These are phyloP conservation scores for honey bee (Apis mellifera) DNA, from an alignment of 1,140 invertebrate species.

Conservation along the genomic window Amel_HAv3.1 CM009933.2:5670001-5670500, in stretches of 20 bases:
- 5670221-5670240: conserved; percentile 5
- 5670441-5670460: conserved; percentile 1
- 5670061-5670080: no score
- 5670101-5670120: conserved; percentile 36
- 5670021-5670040: no score
- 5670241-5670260: conserved; percentile 24
- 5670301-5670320: conserved; percentile 44
- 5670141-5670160: background rate
- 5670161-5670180: conserved; percentile 41
- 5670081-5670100: background rate
- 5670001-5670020: no score
- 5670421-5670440: background rate
- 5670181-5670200: conserved; percentile 19
- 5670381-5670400: conserved; percentile 1
- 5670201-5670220: no score
- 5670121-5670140: conserved; percentile 13
- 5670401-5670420: background rate
- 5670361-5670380: conserved; percentile 3
- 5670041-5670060: no score
- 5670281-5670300: conserved; percentile 41
- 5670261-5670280: conserved; percentile 44
- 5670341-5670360: background rate
- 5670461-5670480: background rate
- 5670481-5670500: background rate
- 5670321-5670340: conserved; percentile 44